phyloP scores from a whole-genome alignment of 2,113 vertebrate species.

The Cavia aperea region DNA sequence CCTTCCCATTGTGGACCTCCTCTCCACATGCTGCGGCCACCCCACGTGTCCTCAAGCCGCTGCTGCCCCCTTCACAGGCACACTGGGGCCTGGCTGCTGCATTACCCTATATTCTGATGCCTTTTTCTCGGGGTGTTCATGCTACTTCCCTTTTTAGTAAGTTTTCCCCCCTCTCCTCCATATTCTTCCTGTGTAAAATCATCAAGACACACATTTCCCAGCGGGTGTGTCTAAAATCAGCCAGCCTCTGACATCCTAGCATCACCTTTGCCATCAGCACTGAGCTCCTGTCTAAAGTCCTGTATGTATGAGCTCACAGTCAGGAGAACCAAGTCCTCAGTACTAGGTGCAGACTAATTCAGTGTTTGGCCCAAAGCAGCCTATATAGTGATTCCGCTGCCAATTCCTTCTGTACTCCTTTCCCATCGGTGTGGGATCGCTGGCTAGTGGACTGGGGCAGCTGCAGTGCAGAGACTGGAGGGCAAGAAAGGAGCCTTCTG shows the following conservation, averaged over 20 bases:
- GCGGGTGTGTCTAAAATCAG: neutral
- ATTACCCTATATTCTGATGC: rapidly evolving
- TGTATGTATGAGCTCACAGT: neutral
- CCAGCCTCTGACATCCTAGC: neutral
- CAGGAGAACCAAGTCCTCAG: neutral
- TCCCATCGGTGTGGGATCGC: neutral
- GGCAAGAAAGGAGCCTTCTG: neutral
- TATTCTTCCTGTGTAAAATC: neutral
- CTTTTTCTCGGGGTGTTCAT: neutral
- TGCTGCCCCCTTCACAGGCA: neutral
- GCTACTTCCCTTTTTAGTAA: neutral
- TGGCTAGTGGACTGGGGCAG: rapidly evolving
- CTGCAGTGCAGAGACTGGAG: neutral
- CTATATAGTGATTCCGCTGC: neutral
- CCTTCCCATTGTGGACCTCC: neutral
- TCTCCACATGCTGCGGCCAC: neutral
- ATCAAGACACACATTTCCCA: neutral
- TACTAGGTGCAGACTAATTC: rapidly evolving
- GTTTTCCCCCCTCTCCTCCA: neutral
- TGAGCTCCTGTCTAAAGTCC: neutral
- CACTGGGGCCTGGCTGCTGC: rapidly evolving
- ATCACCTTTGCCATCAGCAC: neutral
- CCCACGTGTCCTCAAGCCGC: rapidly evolving
- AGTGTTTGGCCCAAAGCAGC: neutral
- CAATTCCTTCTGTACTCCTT: neutral